phyloP scores from a whole-genome alignment of 2,888 invertebrate species.

The Xestia c-nigrum region DNA sequence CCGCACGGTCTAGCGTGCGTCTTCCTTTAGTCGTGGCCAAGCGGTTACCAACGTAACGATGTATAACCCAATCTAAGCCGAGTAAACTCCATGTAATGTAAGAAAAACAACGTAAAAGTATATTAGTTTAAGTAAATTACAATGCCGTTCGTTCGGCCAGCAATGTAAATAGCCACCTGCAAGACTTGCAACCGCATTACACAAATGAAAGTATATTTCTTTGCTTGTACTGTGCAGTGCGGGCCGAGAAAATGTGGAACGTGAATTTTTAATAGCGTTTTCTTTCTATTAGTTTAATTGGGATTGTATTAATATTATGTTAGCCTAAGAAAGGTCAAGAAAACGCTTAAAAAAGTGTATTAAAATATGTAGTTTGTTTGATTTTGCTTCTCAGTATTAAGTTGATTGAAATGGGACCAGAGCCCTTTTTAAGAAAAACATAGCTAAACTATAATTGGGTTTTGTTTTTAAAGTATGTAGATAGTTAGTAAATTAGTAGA shows the following conservation, averaged over 20 bases:
- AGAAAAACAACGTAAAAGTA: conserved; percentile 40
- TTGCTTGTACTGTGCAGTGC: conserved; percentile 46
- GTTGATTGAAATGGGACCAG: background rate
- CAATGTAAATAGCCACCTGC: conserved; percentile 66
- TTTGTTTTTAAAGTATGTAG: background rate
- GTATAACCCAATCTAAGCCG: conserved; percentile 35
- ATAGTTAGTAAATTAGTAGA: too few relatives aligned
- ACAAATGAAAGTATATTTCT: conserved; percentile 71
- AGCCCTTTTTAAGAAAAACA: background rate
- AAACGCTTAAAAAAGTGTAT: background rate
- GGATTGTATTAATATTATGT: conserved; percentile 4
- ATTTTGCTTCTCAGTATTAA: background rate
- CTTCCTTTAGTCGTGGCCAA: background rate
- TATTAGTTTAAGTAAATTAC: conserved; percentile 58
- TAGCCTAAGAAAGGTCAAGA: background rate
- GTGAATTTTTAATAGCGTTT: conserved; percentile 37
- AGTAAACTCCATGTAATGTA: conserved; percentile 31
- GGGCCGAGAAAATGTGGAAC: conserved; percentile 29
- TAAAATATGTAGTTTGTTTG: background rate
- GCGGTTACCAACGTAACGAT: background rate
- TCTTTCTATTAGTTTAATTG: conserved; percentile 31
- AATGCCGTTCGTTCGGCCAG: conserved; percentile 49
- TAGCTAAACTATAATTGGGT: background rate
- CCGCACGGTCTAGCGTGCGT: too few relatives aligned
- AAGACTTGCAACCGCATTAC: conserved; percentile 65